Evolutionary conservation across 1,140 invertebrate species (phyloP).

Genomic region (Colletes latitarsis): DNA sequence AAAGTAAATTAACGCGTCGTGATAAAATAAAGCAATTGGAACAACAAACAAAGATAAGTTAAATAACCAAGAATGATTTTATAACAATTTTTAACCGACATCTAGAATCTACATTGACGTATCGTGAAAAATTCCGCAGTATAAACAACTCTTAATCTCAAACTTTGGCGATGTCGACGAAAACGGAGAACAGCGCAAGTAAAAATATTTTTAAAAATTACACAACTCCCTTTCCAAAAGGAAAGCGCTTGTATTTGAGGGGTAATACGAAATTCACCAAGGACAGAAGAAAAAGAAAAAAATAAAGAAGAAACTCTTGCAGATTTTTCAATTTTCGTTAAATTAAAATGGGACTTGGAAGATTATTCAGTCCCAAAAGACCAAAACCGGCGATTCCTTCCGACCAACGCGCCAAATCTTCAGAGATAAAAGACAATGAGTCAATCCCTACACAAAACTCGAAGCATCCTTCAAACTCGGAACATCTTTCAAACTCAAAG

Average conservation of each 20-base stretch:
- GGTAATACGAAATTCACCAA: neutral
- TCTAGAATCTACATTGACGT: neutral
- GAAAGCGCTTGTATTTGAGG: neutral
- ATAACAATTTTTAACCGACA: too few species aligned
- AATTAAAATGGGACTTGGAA: constrained; percentile 26
- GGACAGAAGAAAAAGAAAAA: constrained; percentile 1
- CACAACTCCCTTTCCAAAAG: neutral
- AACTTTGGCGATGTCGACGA: constrained; percentile 24
- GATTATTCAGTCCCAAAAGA: constrained; percentile 1
- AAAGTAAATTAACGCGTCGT: constrained; percentile 11
- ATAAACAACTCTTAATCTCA: neutral
- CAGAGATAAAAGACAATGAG: neutral
- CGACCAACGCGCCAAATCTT: neutral
- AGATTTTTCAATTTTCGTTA: neutral
- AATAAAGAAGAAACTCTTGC: neutral
- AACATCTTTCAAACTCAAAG: too few species aligned
- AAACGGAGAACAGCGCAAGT: neutral
- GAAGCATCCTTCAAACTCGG: too few species aligned
- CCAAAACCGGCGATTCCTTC: neutral
- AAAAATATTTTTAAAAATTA: neutral
- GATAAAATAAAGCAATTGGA: neutral
- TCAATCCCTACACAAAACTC: neutral
- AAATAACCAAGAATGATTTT: neutral
- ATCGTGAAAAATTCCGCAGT: neutral
- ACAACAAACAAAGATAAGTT: too few species aligned